Evolutionary conservation across 23 tunicate genomes (phyloP), one percentile per base, ranked within the genome.

Genomic region (Botrylloides violaceus): DNA sequence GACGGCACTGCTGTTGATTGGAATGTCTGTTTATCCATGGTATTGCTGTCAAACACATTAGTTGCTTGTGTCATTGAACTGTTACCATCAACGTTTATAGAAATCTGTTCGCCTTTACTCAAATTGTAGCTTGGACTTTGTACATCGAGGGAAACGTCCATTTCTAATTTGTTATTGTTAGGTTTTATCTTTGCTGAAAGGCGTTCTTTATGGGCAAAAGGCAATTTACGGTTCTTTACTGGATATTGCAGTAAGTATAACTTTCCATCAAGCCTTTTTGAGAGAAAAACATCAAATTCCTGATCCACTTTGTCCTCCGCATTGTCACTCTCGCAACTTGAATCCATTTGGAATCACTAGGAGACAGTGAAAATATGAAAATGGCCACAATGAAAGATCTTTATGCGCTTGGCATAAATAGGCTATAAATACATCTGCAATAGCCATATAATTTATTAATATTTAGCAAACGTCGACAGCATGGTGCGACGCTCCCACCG

Each of bases 41-140:
- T 82, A 28, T 79, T 68, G 32, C 65, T 87, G 38, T 87, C 83
- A 58, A 68, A 87, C 5, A 81, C 71, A 61, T 71, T 64, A 12
- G 77, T 78, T 0, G 78, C 79, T 27, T 75, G 60, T 23, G 77
- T 9, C 34, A 49, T 68, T 31, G 66, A 71, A 29, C 32, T 28
- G 15, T 33, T 64, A 12, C 94, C 94, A 37, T 87, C 95, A 57
- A 87, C 95, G 76, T 81, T 87, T 29, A 80, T 9, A 33, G 95
- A 86, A 63, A 87, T 87, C 43, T 87, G 86, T 61, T 87, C 95
- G 5, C 95, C 95, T 80, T 80, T 81, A 47, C 86, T 76, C 37
- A 80, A 79, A 64, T 87, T 86, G 71, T 87, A 87, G 50, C 80
- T 87, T 28, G 95, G 86, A 47, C 83, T 87, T 61, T 75, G 70